phyloP scores from a whole-genome alignment of 1,140 invertebrate genomes.

The Berghia stephanieae region DNA sequence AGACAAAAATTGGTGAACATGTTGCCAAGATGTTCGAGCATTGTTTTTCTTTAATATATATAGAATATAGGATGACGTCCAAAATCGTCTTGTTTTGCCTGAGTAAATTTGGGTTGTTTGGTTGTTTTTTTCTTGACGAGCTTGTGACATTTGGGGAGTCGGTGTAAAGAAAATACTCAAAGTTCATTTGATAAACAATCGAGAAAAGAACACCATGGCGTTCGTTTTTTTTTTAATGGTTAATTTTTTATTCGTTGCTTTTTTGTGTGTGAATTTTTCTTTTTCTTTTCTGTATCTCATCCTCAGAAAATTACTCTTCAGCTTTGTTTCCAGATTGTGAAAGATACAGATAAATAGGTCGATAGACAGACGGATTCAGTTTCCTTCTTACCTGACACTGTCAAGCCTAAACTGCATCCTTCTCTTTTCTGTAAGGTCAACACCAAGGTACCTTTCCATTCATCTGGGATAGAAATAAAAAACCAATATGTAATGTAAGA shows the following conservation, averaged over 20 bases:
- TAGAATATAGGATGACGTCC: no score
- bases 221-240: neutral
- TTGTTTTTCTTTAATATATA: no score
- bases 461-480: slow-evolving; percentile 49
- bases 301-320: neutral
- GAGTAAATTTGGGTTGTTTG: no score
- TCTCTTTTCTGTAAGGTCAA: slow-evolving; percentile 61
- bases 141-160: no score
- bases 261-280: no score
- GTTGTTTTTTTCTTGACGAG: no score
- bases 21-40: no score
- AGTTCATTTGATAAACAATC: no score
- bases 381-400: slow-evolving; percentile 54
- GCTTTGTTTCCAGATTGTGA: neutral
- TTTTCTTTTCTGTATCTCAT: neutral
- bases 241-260: neutral
- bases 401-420: slow-evolving; percentile 62
- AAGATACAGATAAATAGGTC: neutral
- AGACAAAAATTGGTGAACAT: no score
- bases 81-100: no score
- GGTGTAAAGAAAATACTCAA: no score
- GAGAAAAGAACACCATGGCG: neutral
- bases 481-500: neutral
- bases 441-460: slow-evolving; percentile 48
- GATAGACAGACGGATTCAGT: neutral